Base-by-base conservation (phyloP, 2,888 invertebrate species). In the Agrenia bidenticulata region DNA sequence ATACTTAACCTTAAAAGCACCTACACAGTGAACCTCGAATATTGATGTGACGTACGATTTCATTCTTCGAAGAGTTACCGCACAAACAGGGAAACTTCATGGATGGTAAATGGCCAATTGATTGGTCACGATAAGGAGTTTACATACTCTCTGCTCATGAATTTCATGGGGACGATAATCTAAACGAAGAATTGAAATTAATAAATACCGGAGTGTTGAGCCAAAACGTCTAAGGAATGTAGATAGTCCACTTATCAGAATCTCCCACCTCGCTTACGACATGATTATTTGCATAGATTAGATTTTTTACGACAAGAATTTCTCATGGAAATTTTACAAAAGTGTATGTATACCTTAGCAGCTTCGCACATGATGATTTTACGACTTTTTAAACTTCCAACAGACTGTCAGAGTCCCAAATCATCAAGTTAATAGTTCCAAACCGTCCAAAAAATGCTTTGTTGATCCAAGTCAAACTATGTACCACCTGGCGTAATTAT, bases 301-400 rank as follows among this genome's bases (percentile, higher is more conserved):
- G 49, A 23, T 19, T 24, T 51, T 15, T 51, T 21, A 51, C 21
- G 51, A 19, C 7, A 51, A 51, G 15, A 51, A 51, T 55, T 55
- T 26, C 27, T 13, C 24, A 15, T 13, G n/a, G n/a, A n/a, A n/a
- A n/a, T n/a, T n/a, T n/a, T n/a, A 24, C 13, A 51, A 51, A 51
- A 51, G 15, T 5, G 51, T 23, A 21, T 5, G 24, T 55, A 27
- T 55, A 55, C 55, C 55, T 55, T 55, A 15, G 37, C 55, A 55
- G 55, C 55, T 32, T 55, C 55, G 17, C 55, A 55, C 55, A 55
- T 55, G 5, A 2, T 55, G 27, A 24, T 45, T 45, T 45, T 9
- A 32, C 32, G 32, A 32, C 32, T 32, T 11, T 11, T 32, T 32
- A 32, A 11, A 32, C 32, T 32, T 32, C 32, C 32, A 32, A 32